Percentiles rank a stretch among this genome's conserved stretches.
Conservation (phyloP, 2,113 vertebrate genomes). For the Motacilla alba region DNA sequence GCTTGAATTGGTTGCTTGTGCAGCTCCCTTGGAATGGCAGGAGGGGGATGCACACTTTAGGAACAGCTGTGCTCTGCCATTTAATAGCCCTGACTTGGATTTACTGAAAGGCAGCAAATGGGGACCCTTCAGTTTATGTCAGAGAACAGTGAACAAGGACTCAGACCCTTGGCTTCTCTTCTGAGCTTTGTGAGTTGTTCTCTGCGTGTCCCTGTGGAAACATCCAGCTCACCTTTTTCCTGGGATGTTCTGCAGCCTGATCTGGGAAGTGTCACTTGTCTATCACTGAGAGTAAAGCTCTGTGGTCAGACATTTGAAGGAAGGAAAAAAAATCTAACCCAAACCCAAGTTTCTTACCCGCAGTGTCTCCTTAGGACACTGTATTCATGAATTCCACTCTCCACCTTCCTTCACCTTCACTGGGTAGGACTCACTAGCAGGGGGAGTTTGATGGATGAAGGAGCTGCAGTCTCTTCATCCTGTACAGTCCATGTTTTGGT, state of each 20-base stretch:
- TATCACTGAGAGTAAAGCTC: neutral
- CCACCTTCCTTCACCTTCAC: neutral
- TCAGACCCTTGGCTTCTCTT: neutral
- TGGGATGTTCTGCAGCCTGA: neutral
- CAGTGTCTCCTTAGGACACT: neutral
- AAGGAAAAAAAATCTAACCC: too few relatives aligned
- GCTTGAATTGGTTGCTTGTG: slow-evolving; percentile 13
- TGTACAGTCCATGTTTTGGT: neutral
- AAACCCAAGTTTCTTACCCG: neutral
- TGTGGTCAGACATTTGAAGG: neutral
- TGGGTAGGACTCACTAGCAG: neutral
- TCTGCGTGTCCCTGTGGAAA: fast-evolving
- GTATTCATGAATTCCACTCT: neutral
- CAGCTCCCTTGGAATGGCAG: neutral
- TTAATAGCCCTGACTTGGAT: neutral
- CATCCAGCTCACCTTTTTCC: neutral
- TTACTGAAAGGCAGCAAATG: neutral
- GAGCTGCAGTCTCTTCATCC: neutral
- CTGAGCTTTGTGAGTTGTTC: neutral
- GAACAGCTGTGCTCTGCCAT: neutral
- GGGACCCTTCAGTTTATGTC: neutral
- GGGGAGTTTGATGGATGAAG: neutral
- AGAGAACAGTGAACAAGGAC: neutral
- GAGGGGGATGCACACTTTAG: neutral
- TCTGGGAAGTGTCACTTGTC: neutral